Evolutionary conservation across 2,113 vertebrate genomes (phyloP).

Genomic region (Barnardius zonarius): DNA sequence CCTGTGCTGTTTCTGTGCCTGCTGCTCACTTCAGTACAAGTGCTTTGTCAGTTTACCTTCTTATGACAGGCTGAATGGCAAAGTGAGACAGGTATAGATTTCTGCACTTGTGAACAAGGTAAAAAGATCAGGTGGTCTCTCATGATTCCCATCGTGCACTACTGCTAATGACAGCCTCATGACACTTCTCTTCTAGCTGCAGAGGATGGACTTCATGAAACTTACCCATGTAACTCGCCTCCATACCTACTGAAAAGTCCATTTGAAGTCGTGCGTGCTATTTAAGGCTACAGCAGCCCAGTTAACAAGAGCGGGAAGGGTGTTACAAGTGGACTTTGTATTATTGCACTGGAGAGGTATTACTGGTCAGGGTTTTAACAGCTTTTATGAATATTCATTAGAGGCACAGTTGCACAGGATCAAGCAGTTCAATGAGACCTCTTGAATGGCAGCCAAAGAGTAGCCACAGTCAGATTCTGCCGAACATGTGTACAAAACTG

Average conservation of each 20-base stretch:
- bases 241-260: neutral
- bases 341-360: neutral
- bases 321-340: neutral
- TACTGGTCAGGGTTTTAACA: neutral
- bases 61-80: neutral
- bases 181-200: neutral
- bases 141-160: neutral
- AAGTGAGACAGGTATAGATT: neutral
- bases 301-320: neutral
- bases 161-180: neutral
- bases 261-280: neutral
- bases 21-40: neutral
- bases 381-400: neutral
- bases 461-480: neutral
- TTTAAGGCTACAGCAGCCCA: neutral
- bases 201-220: neutral
- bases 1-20: neutral
- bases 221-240: neutral
- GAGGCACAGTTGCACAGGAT: neutral
- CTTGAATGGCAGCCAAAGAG: neutral
- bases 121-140: neutral
- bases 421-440: neutral
- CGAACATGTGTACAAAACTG: neutral
- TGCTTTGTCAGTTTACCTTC: neutral
- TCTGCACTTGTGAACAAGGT: neutral